phyloP scores from a whole-genome alignment of 2,797 vertebrate genomes.

The Margarornis squamiger region DNA sequence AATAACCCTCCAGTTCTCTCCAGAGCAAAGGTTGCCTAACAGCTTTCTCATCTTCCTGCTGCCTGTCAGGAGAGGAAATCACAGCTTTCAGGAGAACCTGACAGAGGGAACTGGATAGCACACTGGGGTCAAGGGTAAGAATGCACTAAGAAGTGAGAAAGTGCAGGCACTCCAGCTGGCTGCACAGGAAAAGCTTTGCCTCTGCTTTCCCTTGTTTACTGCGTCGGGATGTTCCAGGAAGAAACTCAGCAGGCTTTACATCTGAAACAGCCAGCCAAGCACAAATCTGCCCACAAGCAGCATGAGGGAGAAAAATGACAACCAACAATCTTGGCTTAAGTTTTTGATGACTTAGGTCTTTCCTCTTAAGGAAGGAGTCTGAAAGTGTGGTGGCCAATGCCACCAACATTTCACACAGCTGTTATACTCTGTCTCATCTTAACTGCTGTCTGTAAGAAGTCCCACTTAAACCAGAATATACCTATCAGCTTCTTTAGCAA shows the following conservation, averaged over 20 bases:
- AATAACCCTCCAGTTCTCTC: slow-evolving; percentile 61
- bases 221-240: slow-evolving; percentile 53
- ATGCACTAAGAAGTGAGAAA: slow-evolving; percentile 71
- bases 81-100: slow-evolving; percentile 69
- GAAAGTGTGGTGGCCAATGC: not conserved
- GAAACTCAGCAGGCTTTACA: slow-evolving; percentile 36
- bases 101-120: slow-evolving; percentile 74
- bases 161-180: slow-evolving; percentile 67
- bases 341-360: not conserved
- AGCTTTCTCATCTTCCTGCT: slow-evolving; percentile 82
- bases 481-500: not conserved
- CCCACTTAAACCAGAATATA: not conserved
- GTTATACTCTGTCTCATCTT: not conserved
- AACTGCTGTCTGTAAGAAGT: not conserved
- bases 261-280: slow-evolving; percentile 29
- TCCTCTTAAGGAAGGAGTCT: not conserved
- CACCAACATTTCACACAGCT: not conserved
- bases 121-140: slow-evolving; percentile 76
- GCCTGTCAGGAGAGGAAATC: slow-evolving; percentile 79
- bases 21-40: slow-evolving; percentile 80
- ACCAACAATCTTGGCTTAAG: not conserved
- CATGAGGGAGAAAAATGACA: not conserved
- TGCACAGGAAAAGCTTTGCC: slow-evolving; percentile 68
- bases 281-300: slow-evolving; percentile 5
- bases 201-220: slow-evolving; percentile 68